Evolutionary conservation across 2,888 invertebrate species (phyloP).

Genomic region (Seira musarum): DNA sequence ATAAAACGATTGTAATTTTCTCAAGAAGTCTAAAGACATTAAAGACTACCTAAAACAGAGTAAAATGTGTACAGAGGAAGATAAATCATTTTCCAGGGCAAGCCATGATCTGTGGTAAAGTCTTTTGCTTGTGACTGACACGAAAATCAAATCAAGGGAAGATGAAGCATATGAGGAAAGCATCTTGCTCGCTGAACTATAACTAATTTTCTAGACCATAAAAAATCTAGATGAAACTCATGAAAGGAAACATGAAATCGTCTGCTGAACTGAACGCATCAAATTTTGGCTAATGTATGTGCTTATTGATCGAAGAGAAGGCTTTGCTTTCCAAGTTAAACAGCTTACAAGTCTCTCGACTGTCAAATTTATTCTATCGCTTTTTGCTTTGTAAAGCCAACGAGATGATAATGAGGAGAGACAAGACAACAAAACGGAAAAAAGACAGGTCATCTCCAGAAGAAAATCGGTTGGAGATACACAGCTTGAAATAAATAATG

Average conservation of each 20-base stretch:
- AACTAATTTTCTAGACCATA: background rate
- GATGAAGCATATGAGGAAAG: too few species aligned
- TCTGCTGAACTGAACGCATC: slow-evolving; percentile 6
- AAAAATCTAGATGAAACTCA: background rate
- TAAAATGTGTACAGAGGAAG: background rate
- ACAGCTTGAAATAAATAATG: slow-evolving; percentile 36
- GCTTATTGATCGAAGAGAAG: background rate
- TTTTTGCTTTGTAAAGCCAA: background rate
- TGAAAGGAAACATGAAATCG: background rate
- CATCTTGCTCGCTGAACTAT: background rate
- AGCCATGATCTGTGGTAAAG: background rate
- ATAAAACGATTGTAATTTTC: background rate
- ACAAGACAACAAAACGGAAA: slow-evolving; percentile 7
- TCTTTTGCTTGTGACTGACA: background rate
- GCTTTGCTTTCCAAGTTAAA: background rate
- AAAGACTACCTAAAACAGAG: background rate
- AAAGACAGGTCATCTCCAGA: slow-evolving; percentile 35
- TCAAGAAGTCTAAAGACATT: background rate
- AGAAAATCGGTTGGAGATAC: slow-evolving; percentile 24
- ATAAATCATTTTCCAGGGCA: background rate
- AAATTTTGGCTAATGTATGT: background rate
- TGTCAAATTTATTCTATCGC: background rate
- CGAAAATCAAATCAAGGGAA: background rate
- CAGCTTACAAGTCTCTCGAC: slow-evolving; percentile 4
- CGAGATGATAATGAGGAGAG: background rate